Evolutionary conservation across 2,113 vertebrate genomes (phyloP), one percentile per base, ranked within the genome.

Genomic region (Menidia beryllina): DNA sequence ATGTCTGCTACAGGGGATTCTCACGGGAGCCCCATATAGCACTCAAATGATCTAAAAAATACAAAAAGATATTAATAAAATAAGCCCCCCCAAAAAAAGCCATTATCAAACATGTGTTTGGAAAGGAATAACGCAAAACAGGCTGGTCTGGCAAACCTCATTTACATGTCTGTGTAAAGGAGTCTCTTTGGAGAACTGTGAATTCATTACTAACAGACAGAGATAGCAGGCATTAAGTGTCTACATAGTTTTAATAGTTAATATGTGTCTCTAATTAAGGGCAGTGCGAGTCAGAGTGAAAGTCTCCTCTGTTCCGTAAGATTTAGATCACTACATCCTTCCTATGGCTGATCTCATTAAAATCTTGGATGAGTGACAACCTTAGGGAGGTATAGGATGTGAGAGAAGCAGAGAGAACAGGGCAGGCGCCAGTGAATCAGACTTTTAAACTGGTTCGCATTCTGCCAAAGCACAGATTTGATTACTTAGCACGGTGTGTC

Each of bases 401-500:
- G 39, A 62, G 71, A 43, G 43, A 59, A 53, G 0, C 9, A 4
- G 48, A 54, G 39, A 57, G 21, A 25, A 26, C 34, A 45, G 54
- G 43, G 39, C 54, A 68, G 45, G 59, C 34, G 47, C 43, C 50
- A 58, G n/a, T 51, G 39, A 83, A 86, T 81, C 57, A 79, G 58
- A 85, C 70, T 79, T 84, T 77, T 58, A 84, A 82, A 80, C 67
- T 74, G 72, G 82, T 84, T 85, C 78, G 82, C 66, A 85, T 61
- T 30, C 70, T 82, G 81, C 77, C 66, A 75, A 66, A 78, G 77
- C 56, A 55, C 49, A 81, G 51, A 81, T 78, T 75, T 77, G 84
- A 89, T 83, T 87, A 79, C 79, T 86, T 61, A 78, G 81, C 84
- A 81, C 71, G 71, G 69, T 48, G 82, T 86, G 86, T 88, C 90